Conservation (phyloP, 1,140 invertebrate genomes). For the Dolichoris vasculosae region DNA sequence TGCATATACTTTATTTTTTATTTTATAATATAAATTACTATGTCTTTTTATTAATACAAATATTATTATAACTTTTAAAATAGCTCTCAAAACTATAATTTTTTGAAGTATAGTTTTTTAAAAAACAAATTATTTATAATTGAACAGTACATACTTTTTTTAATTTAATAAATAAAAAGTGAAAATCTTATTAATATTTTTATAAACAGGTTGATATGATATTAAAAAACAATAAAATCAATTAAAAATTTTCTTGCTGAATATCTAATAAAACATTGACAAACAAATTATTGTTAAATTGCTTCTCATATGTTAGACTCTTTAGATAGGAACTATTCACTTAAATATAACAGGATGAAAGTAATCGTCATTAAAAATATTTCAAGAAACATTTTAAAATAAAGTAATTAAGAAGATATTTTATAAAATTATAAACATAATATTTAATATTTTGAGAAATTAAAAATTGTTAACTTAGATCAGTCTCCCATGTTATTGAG, state of each 20-base stretch:
- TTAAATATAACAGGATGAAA: too few relatives aligned
- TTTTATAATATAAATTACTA: too few relatives aligned
- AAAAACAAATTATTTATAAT: too few relatives aligned
- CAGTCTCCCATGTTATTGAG: constrained; percentile 20
- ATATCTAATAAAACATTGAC: constrained; percentile 7
- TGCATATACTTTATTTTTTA: too few relatives aligned
- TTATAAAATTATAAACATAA: not conserved
- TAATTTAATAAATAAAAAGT: too few relatives aligned
- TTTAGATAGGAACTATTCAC: constrained; percentile 40
- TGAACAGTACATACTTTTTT: too few relatives aligned
- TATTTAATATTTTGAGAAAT: not conserved
- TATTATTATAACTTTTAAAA: too few relatives aligned
- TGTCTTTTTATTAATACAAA: too few relatives aligned
- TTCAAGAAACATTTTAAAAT: not conserved
- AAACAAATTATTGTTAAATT: constrained; percentile 18
- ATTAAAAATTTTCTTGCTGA: too few relatives aligned
- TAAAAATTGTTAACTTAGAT: not conserved
- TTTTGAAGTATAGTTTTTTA: too few relatives aligned
- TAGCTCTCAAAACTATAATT: too few relatives aligned
- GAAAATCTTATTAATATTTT: too few relatives aligned
- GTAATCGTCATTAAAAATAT: not conserved
- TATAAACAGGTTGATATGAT: not conserved
- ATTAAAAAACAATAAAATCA: not conserved
- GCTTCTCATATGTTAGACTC: constrained; percentile 21
- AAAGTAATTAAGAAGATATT: not conserved